Evolutionary conservation across 2,888 invertebrate species (phyloP).

Genomic region (Rhagonycha fulva): DNA sequence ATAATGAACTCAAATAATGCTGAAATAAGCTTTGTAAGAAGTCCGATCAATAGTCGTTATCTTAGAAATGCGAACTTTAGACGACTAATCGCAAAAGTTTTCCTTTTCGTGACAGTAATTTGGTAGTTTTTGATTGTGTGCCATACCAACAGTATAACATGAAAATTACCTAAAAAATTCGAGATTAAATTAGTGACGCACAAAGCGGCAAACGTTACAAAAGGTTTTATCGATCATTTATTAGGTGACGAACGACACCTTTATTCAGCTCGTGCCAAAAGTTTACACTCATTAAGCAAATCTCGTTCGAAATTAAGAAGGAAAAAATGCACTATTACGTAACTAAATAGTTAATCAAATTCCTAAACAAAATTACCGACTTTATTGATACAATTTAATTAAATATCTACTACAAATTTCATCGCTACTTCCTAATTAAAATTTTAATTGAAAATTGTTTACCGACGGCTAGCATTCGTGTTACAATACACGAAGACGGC

Average conservation of each 20-base stretch:
- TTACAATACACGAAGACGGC: neutral
- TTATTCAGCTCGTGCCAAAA: neutral
- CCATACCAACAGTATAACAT: neutral
- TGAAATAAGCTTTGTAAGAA: neutral
- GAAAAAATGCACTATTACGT: neutral
- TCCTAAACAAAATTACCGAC: neutral
- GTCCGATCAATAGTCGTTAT: neutral
- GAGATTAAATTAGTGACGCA: neutral
- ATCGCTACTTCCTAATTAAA: neutral
- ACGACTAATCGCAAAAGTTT: neutral
- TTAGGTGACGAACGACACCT: neutral
- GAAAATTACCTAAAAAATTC: neutral
- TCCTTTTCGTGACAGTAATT: neutral
- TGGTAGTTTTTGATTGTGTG: neutral
- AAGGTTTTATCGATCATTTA: neutral
- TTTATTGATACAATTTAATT: neutral
- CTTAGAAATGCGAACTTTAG: neutral
- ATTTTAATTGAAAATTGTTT: neutral
- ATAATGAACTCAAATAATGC: neutral
- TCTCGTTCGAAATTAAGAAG: neutral
- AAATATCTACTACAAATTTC: neutral
- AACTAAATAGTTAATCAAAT: neutral
- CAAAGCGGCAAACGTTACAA: neutral
- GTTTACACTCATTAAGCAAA: neutral
- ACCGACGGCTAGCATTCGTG: neutral